phyloP scores from a whole-genome alignment of 2,888 invertebrate genomes.

The Bellardia bayeri region DNA sequence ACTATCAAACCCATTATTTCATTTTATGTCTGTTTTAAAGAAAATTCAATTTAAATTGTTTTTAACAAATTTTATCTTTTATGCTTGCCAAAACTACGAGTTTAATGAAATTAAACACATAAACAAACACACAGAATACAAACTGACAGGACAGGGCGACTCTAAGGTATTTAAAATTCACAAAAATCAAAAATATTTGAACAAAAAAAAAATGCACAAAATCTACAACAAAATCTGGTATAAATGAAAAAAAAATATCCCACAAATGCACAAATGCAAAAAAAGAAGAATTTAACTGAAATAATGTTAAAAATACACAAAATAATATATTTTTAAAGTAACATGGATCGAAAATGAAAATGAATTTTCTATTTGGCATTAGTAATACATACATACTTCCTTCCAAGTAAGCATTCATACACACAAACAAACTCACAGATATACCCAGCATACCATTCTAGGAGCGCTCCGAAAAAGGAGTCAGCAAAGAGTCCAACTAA shows the following conservation, averaged over 20 bases:
- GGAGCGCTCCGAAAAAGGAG: no score
- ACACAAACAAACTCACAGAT: not conserved
- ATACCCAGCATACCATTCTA: not conserved
- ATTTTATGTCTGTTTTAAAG: constrained; percentile 9
- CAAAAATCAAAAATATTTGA: constrained; percentile 43
- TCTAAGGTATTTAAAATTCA: constrained; percentile 50
- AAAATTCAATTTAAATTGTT: constrained; percentile 53
- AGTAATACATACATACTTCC: not conserved
- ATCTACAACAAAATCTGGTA: constrained; percentile 8
- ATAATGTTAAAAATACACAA: constrained; percentile 54
- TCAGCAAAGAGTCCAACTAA: no score
- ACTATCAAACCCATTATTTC: constrained; percentile 35
- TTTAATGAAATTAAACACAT: constrained; percentile 34
- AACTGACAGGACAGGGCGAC: constrained; percentile 53
- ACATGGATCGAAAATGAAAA: no score
- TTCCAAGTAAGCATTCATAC: not conserved
- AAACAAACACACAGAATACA: constrained; percentile 30
- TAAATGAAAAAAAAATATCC: constrained; percentile 2
- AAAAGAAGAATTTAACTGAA: constrained; percentile 32
- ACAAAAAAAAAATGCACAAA: constrained; percentile 25
- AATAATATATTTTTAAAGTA: constrained; percentile 10
- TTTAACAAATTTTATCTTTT: constrained; percentile 26
- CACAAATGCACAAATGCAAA: constrained; percentile 16
- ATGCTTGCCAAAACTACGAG: constrained; percentile 49
- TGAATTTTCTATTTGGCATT: constrained; percentile 18